Evolutionary conservation across 2,888 invertebrate species (phyloP).

Genomic region (Caradrina kadenii): DNA sequence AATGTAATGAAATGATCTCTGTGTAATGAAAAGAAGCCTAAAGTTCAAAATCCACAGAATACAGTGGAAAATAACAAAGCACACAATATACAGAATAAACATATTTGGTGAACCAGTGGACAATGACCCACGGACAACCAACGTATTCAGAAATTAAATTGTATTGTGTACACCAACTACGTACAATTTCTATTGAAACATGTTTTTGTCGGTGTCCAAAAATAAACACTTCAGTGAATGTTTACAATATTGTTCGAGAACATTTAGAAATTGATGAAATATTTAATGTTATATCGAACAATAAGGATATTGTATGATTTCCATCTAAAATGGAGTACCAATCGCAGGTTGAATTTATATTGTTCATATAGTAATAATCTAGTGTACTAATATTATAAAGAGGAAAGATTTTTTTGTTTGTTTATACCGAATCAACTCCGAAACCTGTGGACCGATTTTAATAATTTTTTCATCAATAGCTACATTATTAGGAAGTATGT

Average conservation of each 20-base stretch:
- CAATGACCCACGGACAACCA: conserved; percentile 15
- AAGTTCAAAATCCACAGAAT: neutral
- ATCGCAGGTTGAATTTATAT: neutral
- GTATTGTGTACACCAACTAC: neutral
- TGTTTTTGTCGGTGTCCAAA: conserved; percentile 26
- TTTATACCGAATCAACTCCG: no score
- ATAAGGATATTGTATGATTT: neutral
- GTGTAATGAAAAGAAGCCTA: neutral
- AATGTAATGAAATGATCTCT: neutral
- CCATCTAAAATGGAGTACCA: neutral
- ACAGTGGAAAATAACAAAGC: conserved; percentile 19
- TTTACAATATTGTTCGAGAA: conserved; percentile 5
- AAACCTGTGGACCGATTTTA: no score
- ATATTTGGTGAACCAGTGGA: conserved; percentile 12
- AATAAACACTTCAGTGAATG: conserved; percentile 8
- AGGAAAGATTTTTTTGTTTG: no score
- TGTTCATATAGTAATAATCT: neutral
- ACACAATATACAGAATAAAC: conserved; percentile 8
- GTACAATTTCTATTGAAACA: conserved; percentile 4
- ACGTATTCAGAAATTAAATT: conserved; percentile 16
- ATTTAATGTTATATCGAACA: conserved; percentile 15
- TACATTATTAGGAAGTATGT: no score
- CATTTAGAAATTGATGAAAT: neutral
- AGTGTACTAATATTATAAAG: neutral
- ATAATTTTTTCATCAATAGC: no score